Percentiles rank a stretch among this genome's conserved stretches.
Evolutionary conservation across 2,797 vertebrate species (phyloP).

Genomic region (Heliangelus exortis): DNA sequence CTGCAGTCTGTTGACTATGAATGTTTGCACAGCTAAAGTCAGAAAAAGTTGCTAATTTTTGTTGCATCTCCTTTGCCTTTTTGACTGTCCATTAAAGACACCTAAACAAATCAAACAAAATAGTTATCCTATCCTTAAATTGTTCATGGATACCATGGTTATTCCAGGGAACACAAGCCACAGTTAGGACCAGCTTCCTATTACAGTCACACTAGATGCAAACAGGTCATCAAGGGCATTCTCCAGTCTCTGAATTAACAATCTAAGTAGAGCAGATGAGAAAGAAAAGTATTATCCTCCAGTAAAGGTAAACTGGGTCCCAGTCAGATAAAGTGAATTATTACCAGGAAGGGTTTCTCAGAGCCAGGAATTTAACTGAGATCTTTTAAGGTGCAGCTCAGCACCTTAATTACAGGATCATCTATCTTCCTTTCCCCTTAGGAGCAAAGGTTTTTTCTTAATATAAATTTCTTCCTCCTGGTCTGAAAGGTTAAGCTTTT

Average conservation of each 20-base stretch:
- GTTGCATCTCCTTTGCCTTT: background rate
- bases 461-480: background rate
- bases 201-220: background rate
- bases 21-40: background rate
- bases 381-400: background rate
- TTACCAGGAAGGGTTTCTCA: background rate
- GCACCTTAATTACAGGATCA: background rate
- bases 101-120: background rate
- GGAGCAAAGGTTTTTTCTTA: conserved; percentile 5
- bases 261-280: background rate
- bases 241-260: background rate
- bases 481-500: conserved; percentile 39
- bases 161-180: background rate
- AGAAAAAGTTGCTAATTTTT: conserved; percentile 13
- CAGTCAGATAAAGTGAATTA: background rate
- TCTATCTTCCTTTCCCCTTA: background rate
- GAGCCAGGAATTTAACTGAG: background rate
- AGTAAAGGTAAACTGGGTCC: background rate
- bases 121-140: background rate
- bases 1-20: background rate
- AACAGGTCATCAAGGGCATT: background rate
- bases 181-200: background rate
- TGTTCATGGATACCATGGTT: background rate
- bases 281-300: background rate
- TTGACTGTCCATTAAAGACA: background rate